Evolutionary conservation across 2,113 vertebrate genomes (phyloP).

Genomic region (Dolichallabes microphthalmus): DNA sequence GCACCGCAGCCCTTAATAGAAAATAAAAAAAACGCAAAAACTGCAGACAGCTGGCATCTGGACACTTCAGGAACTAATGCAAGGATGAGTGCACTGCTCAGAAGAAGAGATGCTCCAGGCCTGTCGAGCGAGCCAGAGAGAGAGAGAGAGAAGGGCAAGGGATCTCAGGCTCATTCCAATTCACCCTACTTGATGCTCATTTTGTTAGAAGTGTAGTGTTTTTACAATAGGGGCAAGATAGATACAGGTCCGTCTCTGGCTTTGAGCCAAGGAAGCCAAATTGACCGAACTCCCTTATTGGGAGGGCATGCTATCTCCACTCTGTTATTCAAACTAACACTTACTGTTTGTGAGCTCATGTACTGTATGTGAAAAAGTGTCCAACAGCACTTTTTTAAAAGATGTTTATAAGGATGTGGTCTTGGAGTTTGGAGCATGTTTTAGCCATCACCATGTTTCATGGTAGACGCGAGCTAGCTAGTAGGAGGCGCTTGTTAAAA

Average conservation of each 20-base stretch:
- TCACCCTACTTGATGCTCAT: neutral
- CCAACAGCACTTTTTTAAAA: neutral
- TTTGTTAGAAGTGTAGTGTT: neutral
- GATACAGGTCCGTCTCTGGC: neutral
- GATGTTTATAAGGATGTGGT: neutral
- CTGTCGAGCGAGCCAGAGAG: neutral
- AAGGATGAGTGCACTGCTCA: neutral
- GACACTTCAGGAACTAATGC: neutral
- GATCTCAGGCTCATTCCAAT: neutral
- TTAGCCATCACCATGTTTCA: too few relatives aligned
- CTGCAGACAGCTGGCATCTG: neutral
- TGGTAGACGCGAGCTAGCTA: too few relatives aligned
- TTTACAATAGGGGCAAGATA: neutral
- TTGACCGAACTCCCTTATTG: neutral
- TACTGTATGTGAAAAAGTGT: neutral
- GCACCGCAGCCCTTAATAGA: neutral
- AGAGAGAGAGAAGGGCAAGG: too few relatives aligned
- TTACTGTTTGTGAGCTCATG: neutral
- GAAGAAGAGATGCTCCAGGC: neutral
- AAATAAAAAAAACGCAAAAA: neutral
- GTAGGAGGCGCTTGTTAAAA: too few relatives aligned
- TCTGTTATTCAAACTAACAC: neutral
- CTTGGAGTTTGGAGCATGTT: too few relatives aligned
- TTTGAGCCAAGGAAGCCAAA: neutral
- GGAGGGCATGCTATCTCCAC: neutral